Evolutionary conservation across 2,888 invertebrate genomes (phyloP).

Genomic region (Ashinkailepas kermadecensis): DNA sequence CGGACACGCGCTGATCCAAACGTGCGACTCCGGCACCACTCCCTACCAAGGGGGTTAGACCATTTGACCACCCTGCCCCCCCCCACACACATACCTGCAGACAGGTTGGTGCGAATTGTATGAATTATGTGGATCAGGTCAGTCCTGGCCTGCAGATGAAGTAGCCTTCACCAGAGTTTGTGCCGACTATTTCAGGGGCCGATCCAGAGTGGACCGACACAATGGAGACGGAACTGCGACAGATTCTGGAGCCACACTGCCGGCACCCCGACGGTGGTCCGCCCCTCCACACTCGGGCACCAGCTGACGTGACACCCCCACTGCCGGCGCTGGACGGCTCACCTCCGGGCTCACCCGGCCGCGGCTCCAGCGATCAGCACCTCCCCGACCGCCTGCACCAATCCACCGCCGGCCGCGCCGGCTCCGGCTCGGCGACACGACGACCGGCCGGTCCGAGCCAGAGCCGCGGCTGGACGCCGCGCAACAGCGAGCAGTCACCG

Average conservation of each 20-base stretch:
- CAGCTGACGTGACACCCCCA: not conserved
- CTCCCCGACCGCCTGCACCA: not conserved
- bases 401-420: not conserved
- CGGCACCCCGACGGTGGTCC: not conserved
- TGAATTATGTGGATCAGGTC: too few relatives aligned
- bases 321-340: conserved; percentile 6
- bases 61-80: too few relatives aligned
- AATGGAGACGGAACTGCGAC: conserved; percentile 31
- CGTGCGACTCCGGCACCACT: too few relatives aligned
- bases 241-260: conserved; percentile 25
- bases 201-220: conserved; percentile 34
- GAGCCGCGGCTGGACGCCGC: not conserved
- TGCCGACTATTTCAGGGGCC: conserved; percentile 26
- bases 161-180: too few relatives aligned
- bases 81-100: too few relatives aligned
- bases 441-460: not conserved
- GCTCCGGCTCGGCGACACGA: conserved; percentile 17
- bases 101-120: too few relatives aligned
- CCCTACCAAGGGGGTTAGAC: too few relatives aligned
- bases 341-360: not conserved
- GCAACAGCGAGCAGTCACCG: not conserved
- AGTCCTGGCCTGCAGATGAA: too few relatives aligned
- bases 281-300: not conserved
- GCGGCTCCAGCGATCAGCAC: not conserved
- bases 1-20: too few relatives aligned